These are phyloP conservation scores for Coptotermes formosanus DNA, from an alignment of 1,140 invertebrate species.

Conservation along the genomic window DNA sequence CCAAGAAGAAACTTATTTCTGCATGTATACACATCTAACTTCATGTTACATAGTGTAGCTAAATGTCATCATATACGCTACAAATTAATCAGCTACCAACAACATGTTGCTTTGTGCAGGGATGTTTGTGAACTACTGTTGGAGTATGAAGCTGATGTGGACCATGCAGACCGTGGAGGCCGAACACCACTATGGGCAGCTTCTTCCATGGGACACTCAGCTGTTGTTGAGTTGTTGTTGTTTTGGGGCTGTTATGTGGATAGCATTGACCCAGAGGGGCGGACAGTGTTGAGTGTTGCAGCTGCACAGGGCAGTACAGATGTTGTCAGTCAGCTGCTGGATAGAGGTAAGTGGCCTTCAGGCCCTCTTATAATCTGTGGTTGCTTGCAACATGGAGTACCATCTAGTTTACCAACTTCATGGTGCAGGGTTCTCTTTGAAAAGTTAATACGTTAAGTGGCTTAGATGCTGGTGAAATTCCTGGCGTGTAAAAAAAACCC, in stretches of 20 bases:
- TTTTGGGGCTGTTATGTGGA: conserved; percentile 90
- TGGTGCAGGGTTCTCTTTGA: too few species aligned
- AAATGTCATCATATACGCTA: too few species aligned
- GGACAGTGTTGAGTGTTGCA: conserved; percentile 83
- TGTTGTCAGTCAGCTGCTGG: conserved; percentile 84
- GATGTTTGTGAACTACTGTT: conserved; percentile 82
- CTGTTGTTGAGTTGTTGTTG: conserved; percentile 74
- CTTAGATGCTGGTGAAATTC: too few species aligned
- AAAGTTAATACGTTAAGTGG: too few species aligned
- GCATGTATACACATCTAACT: too few species aligned
- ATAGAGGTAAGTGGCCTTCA: conserved; percentile 57
- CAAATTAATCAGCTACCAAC: too few species aligned
- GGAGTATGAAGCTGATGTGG: conserved; percentile 84
- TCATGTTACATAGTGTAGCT: too few species aligned
- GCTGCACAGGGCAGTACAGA: conserved; percentile 80
- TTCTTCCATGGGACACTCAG: conserved; percentile 81
- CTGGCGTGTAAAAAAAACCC: too few species aligned
- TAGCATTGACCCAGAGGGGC: conserved; percentile 85
- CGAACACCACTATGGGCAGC: conserved; percentile 79
- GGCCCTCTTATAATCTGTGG: not conserved
- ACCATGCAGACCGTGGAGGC: conserved; percentile 76
- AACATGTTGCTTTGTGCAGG: conserved; percentile 34
- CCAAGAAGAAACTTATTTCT: too few species aligned
- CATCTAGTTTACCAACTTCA: too few species aligned
- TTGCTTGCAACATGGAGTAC: too few species aligned